These are phyloP conservation scores for Rhabdornis inornatus DNA, from an alignment of 2,113 vertebrate species.

Conservation along the genomic window DNA sequence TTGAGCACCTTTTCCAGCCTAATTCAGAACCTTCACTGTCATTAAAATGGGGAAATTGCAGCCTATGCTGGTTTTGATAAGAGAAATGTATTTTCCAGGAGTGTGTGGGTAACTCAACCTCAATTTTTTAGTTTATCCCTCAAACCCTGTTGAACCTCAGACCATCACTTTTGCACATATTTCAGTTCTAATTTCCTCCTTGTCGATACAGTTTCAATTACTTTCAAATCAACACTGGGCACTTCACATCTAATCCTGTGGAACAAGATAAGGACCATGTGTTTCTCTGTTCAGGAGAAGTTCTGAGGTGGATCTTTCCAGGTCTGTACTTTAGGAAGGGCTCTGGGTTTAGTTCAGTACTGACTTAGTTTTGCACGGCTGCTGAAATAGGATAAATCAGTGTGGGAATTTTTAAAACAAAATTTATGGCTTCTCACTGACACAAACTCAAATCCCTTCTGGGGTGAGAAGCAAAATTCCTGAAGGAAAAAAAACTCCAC, in stretches of 20 bases:
- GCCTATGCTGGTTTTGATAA: background rate
- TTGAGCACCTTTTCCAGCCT: background rate
- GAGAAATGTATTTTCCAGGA: background rate
- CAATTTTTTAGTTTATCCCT: background rate
- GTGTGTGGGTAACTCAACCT: background rate
- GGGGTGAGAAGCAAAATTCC: background rate
- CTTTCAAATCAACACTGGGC: background rate
- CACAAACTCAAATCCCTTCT: background rate
- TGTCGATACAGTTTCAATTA: background rate
- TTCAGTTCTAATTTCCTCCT: background rate
- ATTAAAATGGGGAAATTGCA: background rate
- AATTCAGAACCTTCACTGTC: background rate
- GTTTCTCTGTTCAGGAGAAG: background rate
- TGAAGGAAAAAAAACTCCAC: rapidly evolving
- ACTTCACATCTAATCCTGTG: background rate
- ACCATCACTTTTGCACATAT: background rate
- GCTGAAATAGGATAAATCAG: background rate
- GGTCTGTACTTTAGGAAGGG: background rate
- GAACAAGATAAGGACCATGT: background rate
- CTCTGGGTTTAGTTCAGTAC: background rate
- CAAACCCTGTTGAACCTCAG: background rate
- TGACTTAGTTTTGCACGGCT: background rate
- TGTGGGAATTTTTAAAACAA: background rate
- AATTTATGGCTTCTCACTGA: background rate
- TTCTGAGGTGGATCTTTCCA: background rate